A percentile compares a stretch with the other conserved stretches of the same genome.
phyloP scores from a whole-genome alignment of 2,113 vertebrate genomes.

The Passer domesticus region DNA sequence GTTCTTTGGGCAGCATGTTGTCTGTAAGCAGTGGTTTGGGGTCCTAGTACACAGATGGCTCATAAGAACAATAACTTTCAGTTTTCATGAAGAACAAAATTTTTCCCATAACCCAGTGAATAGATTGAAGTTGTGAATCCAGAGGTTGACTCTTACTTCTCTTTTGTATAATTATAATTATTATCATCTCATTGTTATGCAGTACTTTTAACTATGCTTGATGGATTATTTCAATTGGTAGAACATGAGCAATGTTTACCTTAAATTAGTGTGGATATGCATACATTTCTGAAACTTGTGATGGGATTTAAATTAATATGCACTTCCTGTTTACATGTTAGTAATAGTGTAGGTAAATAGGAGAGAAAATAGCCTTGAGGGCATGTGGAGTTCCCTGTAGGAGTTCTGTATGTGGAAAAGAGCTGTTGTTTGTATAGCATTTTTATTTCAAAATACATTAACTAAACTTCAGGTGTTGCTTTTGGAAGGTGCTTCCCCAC shows the following conservation, averaged over 20 bases:
- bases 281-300: conserved; percentile 4
- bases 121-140: conserved; percentile 7
- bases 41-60: conserved; percentile 1
- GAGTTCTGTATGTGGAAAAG: background rate
- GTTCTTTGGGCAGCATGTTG: conserved; percentile 36
- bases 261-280: conserved; percentile 13
- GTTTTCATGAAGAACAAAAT: background rate
- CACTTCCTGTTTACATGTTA: background rate
- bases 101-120: background rate
- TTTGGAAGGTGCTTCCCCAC: conserved; percentile 5
- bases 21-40: background rate
- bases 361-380: background rate
- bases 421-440: background rate
- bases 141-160: conserved; percentile 3
- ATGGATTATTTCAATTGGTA: background rate
- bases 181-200: background rate
- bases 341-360: background rate
- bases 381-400: background rate
- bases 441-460: background rate
- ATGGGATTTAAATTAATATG: background rate
- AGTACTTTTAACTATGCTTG: background rate
- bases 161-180: background rate
- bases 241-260: background rate
- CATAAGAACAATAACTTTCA: background rate
- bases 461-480: background rate